phyloP scores from a whole-genome alignment of 1,140 invertebrate genomes.

The Rhopalosiphum maidis region DNA sequence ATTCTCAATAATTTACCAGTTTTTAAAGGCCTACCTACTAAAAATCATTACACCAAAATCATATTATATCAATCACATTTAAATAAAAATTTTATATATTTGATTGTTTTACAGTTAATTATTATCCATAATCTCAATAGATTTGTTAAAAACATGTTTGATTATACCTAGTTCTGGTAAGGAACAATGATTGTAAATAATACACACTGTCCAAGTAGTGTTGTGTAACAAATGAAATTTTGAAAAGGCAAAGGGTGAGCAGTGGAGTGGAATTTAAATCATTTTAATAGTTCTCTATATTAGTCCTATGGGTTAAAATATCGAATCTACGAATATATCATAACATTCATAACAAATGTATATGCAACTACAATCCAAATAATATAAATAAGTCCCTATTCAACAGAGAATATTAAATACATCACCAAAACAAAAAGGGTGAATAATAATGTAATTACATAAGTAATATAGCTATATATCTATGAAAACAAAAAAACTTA shows the following conservation, averaged over 20 bases:
- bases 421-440: neutral
- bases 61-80: no score
- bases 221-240: neutral
- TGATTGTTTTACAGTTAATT: neutral
- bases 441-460: neutral
- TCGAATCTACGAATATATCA: neutral
- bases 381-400: neutral
- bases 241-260: neutral
- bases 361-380: neutral
- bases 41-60: neutral
- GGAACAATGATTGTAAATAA: neutral
- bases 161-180: neutral
- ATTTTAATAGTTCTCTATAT: neutral
- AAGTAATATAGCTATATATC: neutral
- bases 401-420: neutral
- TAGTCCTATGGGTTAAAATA: neutral
- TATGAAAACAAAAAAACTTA: neutral
- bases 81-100: neutral
- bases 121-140: neutral
- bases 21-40: neutral
- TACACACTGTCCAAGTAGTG: neutral
- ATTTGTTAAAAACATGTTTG: neutral
- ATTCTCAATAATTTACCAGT: no score
- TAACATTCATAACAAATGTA: neutral
- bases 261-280: neutral